These are phyloP conservation scores for Neelides sp. DNA, from an alignment of 1,140 invertebrate species.

Conservation along the genomic window DNA sequence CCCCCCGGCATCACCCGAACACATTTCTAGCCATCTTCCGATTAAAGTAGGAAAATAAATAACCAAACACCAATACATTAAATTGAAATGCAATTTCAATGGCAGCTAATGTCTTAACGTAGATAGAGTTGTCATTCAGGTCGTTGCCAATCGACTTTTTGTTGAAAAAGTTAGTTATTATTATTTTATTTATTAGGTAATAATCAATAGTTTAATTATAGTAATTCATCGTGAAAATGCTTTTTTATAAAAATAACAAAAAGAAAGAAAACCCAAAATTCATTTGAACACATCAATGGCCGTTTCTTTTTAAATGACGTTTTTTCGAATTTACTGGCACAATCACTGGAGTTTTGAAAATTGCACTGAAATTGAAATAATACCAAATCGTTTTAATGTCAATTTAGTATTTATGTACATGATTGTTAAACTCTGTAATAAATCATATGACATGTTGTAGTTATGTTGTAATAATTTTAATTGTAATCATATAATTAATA, in stretches of 20 bases:
- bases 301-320: slow-evolving; percentile 5
- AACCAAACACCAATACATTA: too few species aligned
- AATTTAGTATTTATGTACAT: not conserved
- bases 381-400: slow-evolving; percentile 28
- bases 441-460: not conserved
- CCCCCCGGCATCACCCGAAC: too few species aligned
- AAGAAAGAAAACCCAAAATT: not conserved
- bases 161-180: too few species aligned
- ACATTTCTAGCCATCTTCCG: too few species aligned
- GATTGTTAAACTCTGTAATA: not conserved
- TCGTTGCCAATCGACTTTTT: too few species aligned
- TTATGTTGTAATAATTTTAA: slow-evolving; percentile 1
- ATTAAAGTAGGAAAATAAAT: too few species aligned
- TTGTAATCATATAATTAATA: slow-evolving; percentile 16
- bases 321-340: slow-evolving; percentile 55
- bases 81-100: too few species aligned
- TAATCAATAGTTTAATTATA: too few species aligned
- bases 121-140: too few species aligned
- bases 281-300: not conserved
- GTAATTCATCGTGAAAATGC: too few species aligned
- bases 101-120: too few species aligned
- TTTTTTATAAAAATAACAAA: too few species aligned
- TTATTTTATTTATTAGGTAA: slow-evolving; percentile 12
- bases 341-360: slow-evolving; percentile 64
- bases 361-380: slow-evolving; percentile 51